phyloP scores from a whole-genome alignment of 2,113 vertebrate genomes.

The Anhinga anhinga region DNA sequence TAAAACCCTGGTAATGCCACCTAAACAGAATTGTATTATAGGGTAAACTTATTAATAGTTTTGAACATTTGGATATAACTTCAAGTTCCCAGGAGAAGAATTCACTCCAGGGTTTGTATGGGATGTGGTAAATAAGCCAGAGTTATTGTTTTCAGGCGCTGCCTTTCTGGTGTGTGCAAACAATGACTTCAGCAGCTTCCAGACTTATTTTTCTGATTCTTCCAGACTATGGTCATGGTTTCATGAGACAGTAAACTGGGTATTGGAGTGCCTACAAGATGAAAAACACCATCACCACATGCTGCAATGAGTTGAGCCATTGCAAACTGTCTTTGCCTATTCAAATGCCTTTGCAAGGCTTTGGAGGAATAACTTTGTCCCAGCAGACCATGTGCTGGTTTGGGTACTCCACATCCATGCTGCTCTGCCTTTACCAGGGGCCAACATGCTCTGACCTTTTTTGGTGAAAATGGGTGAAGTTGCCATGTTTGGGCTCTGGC shows the following conservation, averaged over 20 bases:
- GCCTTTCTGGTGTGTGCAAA: conserved; percentile 70
- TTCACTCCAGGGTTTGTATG: conserved; percentile 68
- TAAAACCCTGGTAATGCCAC: conserved; percentile 58
- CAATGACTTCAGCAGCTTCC: conserved; percentile 70
- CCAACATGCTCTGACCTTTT: background rate
- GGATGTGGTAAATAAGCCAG: conserved; percentile 64
- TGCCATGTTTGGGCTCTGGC: background rate
- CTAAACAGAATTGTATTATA: conserved; percentile 61
- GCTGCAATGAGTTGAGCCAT: background rate
- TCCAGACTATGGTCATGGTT: conserved; percentile 58
- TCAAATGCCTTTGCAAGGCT: background rate
- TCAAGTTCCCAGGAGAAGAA: conserved; percentile 70
- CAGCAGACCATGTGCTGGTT: background rate
- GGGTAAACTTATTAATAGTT: conserved; percentile 64
- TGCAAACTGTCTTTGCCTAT: conserved; percentile 10
- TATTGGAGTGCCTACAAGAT: conserved; percentile 34
- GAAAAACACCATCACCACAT: conserved; percentile 54
- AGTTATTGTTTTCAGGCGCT: conserved; percentile 66
- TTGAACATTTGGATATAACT: conserved; percentile 67
- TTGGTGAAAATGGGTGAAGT: background rate
- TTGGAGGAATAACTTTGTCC: background rate
- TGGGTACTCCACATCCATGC: background rate
- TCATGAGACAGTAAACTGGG: conserved; percentile 48
- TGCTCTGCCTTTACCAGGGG: background rate
- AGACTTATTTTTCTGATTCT: conserved; percentile 69